These are phyloP conservation scores for Diachrysia chrysitis DNA, from an alignment of 2,888 invertebrate species.

Conservation along the genomic window DNA sequence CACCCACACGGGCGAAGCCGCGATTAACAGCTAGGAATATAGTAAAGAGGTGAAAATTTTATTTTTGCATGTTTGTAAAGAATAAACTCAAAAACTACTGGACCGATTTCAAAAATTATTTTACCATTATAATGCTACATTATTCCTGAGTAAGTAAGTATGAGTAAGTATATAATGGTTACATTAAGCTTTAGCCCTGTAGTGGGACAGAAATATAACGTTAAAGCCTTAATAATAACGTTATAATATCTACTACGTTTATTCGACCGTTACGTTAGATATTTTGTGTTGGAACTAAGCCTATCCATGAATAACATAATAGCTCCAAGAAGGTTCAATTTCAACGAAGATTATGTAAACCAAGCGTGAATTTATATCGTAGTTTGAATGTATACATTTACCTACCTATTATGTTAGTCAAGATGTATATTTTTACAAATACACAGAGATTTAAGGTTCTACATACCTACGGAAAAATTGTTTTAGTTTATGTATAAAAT, in stretches of 20 bases:
- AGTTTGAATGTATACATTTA: not conserved
- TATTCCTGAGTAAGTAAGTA: too few relatives aligned
- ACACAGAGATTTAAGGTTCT: not conserved
- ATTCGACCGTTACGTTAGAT: not conserved
- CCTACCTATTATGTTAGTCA: not conserved
- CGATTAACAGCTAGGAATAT: too few relatives aligned
- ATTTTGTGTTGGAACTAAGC: not conserved
- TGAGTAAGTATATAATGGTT: too few relatives aligned
- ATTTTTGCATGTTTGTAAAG: too few relatives aligned
- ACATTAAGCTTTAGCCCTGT: too few relatives aligned
- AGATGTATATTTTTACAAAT: not conserved
- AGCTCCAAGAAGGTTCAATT: not conserved
- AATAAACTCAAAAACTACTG: too few relatives aligned
- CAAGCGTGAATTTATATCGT: not conserved
- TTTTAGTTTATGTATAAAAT: not conserved
- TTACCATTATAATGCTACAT: too few relatives aligned
- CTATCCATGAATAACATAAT: not conserved
- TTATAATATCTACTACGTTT: not conserved
- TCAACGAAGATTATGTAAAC: not conserved
- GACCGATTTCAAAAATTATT: too few relatives aligned
- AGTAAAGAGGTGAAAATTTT: too few relatives aligned
- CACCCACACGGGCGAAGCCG: too few relatives aligned
- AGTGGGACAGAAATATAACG: not conserved
- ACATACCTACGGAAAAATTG: not conserved
- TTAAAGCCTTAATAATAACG: not conserved